Evolutionary conservation across 2,888 invertebrate genomes (phyloP), one percentile per base, ranked within the genome.

Genomic region (Papilio protenor): DNA sequence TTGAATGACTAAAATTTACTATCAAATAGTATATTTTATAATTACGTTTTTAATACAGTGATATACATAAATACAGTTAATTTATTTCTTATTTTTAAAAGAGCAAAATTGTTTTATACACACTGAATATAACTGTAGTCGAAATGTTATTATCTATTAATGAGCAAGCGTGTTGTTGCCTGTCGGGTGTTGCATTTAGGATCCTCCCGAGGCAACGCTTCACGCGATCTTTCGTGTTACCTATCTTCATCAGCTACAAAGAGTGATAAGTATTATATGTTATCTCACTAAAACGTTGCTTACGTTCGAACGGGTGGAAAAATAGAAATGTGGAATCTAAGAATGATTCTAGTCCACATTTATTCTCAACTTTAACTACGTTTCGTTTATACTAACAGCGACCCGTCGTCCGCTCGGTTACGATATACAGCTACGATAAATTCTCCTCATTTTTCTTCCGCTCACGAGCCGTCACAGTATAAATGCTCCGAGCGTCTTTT

Each of bases 361-460:
- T 77, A 81, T 81, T 82, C 77, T 79, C 76, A 81, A 81, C 80
- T 77, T 79, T 78, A 75, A 78, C 77, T 80, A 84, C 84, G 81
- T 83, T 83, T 82, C 73, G 69, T 64, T 80, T 80, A 73, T 72
- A 79, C 78, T 81, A 90, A 91, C 90, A 89, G 87, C 89, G 86
- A 86, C 83, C 83, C 84, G 84, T 80, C 83, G 83, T 84, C 83
- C 85, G 83, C 84, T 83, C 82, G 80, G 84, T 84, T 83, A 82
- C 88, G 88, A 89, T 89, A 89, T 87, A 89, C 86, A 86, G 87
- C 85, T 85, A 82, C 88, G 89, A 92, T 90, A 91, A 91, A 92
- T 92, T 88, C 86, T 83, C 86, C 84, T 86, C 90, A 93, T 92
- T 93, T 92, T 89, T 92, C 91, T 88, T 86, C 82, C 85, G 87